Conservation (phyloP, 2,113 vertebrate genomes). For the Pachyramphus minor region DNA sequence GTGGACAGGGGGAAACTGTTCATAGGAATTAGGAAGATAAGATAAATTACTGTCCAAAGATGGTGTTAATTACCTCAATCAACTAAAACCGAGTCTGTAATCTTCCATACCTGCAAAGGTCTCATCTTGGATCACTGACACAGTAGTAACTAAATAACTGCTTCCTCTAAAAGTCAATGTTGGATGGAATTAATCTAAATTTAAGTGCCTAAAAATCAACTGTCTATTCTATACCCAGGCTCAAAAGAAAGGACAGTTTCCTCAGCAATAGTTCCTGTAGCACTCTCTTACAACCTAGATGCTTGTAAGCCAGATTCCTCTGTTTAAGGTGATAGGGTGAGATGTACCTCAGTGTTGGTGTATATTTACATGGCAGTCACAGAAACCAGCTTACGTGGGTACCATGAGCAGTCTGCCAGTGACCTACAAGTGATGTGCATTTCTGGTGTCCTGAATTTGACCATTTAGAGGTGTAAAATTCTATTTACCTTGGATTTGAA, state of each 20-base stretch:
- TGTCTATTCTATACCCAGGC: neutral
- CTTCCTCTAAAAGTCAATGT: neutral
- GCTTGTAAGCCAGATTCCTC: neutral
- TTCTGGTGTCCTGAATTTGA: neutral
- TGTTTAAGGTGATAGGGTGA: neutral
- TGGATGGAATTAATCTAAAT: neutral
- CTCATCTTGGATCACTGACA: neutral
- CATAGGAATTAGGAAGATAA: neutral
- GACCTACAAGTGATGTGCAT: neutral
- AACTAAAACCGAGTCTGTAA: neutral
- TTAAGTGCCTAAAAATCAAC: neutral
- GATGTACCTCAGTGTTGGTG: accelerated
- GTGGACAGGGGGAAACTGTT: neutral
- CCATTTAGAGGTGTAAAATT: neutral
- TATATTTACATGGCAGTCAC: neutral
- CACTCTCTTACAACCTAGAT: neutral
- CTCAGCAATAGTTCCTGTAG: neutral
- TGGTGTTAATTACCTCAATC: neutral
- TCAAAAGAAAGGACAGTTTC: neutral
- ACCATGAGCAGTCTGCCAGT: neutral
- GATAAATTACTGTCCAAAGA: neutral
- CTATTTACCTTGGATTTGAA: neutral
- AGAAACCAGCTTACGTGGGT: neutral
- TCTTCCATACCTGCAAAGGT: neutral
- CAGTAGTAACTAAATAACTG: neutral